These are phyloP conservation scores for Neomonachus schauinslandi DNA, from an alignment of 2,113 vertebrate species.

Conservation along the genomic window DNA sequence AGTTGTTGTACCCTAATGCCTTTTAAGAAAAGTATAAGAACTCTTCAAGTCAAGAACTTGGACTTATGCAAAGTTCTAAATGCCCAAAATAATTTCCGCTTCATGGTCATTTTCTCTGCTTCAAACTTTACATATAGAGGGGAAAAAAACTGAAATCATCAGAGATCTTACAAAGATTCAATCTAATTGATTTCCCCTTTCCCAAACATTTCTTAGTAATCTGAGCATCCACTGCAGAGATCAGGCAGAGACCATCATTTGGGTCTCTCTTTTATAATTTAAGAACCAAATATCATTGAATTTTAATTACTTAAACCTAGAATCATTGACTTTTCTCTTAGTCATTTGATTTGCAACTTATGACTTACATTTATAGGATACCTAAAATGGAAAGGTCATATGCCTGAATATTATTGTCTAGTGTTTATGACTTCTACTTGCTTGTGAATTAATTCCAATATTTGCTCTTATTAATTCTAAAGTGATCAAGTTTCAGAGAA, in stretches of 20 bases:
- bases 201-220: not conserved
- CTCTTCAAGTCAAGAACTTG: not conserved
- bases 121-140: not conserved
- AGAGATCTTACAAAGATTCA: constrained; percentile 13
- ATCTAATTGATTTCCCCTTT: not conserved
- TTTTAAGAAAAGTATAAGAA: not conserved
- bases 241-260: not conserved
- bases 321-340: not conserved
- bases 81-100: not conserved
- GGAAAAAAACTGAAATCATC: not conserved
- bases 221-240: not conserved
- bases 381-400: constrained; percentile 19
- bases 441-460: constrained; percentile 14
- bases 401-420: constrained; percentile 20
- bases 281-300: constrained; percentile 28
- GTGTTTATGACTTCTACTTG: constrained; percentile 33
- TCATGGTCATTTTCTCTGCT: not conserved
- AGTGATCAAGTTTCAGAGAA: constrained; percentile 38
- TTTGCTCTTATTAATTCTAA: constrained; percentile 49
- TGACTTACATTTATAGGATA: constrained; percentile 19
- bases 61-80: not conserved
- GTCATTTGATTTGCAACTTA: constrained; percentile 44
- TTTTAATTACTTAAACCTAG: constrained; percentile 43
- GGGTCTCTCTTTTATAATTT: not conserved
- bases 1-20: not conserved